Conservation (phyloP, 2,888 invertebrate species). For the Sialis lutaria region DNA sequence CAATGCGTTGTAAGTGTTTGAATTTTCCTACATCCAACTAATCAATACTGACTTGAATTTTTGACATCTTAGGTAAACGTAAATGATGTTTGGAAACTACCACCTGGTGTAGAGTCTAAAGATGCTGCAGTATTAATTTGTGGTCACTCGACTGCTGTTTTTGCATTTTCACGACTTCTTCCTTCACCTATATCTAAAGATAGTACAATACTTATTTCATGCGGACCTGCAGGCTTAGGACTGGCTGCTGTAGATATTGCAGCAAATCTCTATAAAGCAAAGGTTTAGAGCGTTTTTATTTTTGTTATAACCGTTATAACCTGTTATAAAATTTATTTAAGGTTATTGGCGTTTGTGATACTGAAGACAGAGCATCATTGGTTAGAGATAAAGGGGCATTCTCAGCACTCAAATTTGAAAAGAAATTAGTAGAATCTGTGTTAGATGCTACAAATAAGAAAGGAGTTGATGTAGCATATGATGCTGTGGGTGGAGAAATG, state of each 20-base stretch:
- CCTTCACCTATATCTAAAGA: constrained; percentile 26
- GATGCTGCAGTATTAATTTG: constrained; percentile 39
- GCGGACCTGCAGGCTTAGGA: constrained; percentile 42
- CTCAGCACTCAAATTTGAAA: constrained; percentile 38
- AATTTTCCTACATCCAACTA: neutral
- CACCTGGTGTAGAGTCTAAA: constrained; percentile 30
- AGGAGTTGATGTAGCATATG: constrained; percentile 44
- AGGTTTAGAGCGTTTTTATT: constrained; percentile 23
- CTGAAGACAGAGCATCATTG: constrained; percentile 37
- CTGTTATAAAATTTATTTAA: constrained; percentile 15
- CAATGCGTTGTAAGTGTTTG: constrained; percentile 29
- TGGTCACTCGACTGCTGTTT: constrained; percentile 44
- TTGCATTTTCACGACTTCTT: constrained; percentile 35
- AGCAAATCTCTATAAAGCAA: constrained; percentile 43
- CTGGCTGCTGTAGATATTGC: constrained; percentile 52
- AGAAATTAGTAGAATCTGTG: constrained; percentile 33
- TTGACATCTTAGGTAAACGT: constrained; percentile 17
- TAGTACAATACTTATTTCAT: constrained; percentile 42
- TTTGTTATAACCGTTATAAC: too few species aligned
- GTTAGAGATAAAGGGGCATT: constrained; percentile 44
- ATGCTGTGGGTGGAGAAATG: constrained; percentile 42
- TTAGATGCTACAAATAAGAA: constrained; percentile 35
- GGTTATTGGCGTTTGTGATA: constrained; percentile 52
- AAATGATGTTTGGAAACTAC: constrained; percentile 39
- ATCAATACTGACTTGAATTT: too few species aligned